Evolutionary conservation across 1,140 invertebrate species (phyloP), one percentile per base, ranked within the genome.

Genomic region (Bombus soroeensis): DNA sequence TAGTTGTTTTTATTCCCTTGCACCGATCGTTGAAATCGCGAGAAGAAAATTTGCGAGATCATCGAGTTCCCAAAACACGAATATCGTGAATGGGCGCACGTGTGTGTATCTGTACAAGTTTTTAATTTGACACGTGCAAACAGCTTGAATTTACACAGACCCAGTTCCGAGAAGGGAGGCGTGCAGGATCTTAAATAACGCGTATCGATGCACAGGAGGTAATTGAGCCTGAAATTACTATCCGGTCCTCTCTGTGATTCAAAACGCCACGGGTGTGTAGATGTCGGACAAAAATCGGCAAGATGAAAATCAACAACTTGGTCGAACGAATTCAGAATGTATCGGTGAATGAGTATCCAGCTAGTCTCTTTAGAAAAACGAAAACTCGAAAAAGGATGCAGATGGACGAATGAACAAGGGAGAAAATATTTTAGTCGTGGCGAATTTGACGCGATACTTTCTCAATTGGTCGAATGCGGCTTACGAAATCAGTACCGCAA

Each of bases 141-240:
- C 81, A 83, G 73, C 59, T 83, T 66, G 81, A 76, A 83, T 83
- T 83, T 83, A 66, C 73, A 76, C 72, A 53, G 41, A 34, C 34
- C 5, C 28, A n/a, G 47, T 37, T 64, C 32, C 41, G 57, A 6
- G 53, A 43, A 64, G 5, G 34, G 22, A 34, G 25, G 53, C 57
- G 81, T 34, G 57, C 39, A 47, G 41, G 59, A 83, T 83, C 76
- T 83, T 83, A 76, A 76, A 83, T 83, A 83, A 83, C 73, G 81
- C 59, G 81, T 83, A 83, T 83, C 81, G 81, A 83, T 37, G 72
- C 25, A 37, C 73, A 18, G 25, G 73, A 83, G 81, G 81, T 78
- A 78, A 83, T 83, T 78, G 81, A 83, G 59, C 81, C 81, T 83
- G 81, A 83, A 83, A 83, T 83, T 78, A 78, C 70, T 83, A 83